A percentile compares a stretch with the other conserved stretches of the same genome.
phyloP scores from a whole-genome alignment of 1,140 invertebrate genomes.

The Lepidurus apus region DNA sequence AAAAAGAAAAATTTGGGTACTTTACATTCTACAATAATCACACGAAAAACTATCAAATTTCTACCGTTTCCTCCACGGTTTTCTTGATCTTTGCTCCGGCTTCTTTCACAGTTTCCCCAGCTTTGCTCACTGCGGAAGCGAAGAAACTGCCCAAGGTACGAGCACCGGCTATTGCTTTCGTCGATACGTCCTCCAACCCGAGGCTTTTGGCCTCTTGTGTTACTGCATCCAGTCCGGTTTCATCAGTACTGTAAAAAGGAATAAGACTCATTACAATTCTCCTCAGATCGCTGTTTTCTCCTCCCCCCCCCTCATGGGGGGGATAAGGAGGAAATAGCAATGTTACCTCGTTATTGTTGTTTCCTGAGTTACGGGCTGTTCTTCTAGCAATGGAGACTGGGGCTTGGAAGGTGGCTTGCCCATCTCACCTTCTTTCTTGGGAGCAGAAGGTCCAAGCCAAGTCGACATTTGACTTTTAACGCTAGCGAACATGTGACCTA shows the following conservation, averaged over 20 bases:
- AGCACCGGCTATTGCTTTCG: constrained; percentile 82
- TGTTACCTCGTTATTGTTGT: not conserved
- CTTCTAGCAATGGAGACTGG: constrained; percentile 50
- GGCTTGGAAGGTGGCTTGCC: constrained; percentile 30
- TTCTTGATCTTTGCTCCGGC: constrained; percentile 88
- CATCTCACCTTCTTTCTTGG: constrained; percentile 54
- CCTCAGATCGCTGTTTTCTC: not conserved
- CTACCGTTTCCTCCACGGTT: constrained; percentile 91
- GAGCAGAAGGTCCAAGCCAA: constrained; percentile 54
- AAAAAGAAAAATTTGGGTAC: constrained; percentile 6
- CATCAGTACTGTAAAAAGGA: not conserved
- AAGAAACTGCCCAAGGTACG: constrained; percentile 76
- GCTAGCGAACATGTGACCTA: constrained; percentile 69
- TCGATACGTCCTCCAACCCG: constrained; percentile 61
- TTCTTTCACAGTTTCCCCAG: constrained; percentile 67
- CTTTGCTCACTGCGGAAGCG: constrained; percentile 84
- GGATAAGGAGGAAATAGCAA: not conserved
- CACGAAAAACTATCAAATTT: not conserved
- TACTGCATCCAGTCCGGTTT: constrained; percentile 17
- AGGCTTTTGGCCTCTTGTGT: constrained; percentile 23
- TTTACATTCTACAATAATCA: too few relatives aligned
- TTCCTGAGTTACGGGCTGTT: constrained; percentile 43
- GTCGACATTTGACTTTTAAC: constrained; percentile 73
- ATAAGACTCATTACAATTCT: constrained; percentile 3
- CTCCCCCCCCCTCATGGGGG: not conserved